These are phyloP conservation scores for Ceyx erithaca DNA, from an alignment of 2,797 vertebrate genomes.

Conservation along the genomic window DNA sequence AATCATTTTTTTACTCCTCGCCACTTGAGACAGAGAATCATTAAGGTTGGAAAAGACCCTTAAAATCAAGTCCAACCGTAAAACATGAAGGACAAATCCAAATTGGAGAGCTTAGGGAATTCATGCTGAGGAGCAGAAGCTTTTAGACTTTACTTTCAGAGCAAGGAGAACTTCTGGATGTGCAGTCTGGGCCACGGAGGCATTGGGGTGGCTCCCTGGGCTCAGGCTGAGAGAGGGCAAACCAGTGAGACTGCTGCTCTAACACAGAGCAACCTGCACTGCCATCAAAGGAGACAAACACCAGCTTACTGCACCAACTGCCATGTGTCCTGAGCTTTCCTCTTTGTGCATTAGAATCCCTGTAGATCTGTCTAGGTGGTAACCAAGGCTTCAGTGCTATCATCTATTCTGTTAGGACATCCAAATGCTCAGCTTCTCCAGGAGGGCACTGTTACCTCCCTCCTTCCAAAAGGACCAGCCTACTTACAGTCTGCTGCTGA, in stretches of 20 bases:
- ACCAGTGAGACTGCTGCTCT: not conserved
- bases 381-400: not conserved
- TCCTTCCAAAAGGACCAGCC: not conserved
- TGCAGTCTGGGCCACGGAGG: not conserved
- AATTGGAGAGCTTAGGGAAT: not conserved
- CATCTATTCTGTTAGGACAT: not conserved
- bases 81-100: not conserved
- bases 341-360: not conserved
- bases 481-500: not conserved
- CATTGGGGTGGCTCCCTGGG: not conserved
- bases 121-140: not conserved
- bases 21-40: not conserved
- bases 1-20: not conserved
- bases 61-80: not conserved
- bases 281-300: not conserved
- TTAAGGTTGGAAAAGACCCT: not conserved
- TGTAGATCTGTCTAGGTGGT: not conserved
- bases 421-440: not conserved
- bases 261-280: not conserved
- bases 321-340: not conserved
- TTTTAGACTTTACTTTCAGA: not conserved
- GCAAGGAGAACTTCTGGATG: not conserved
- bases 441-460: not conserved
- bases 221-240: not conserved
- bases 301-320: not conserved